phyloP scores from a whole-genome alignment of 2,797 vertebrate genomes.

The Pangasius krempfi region DNA sequence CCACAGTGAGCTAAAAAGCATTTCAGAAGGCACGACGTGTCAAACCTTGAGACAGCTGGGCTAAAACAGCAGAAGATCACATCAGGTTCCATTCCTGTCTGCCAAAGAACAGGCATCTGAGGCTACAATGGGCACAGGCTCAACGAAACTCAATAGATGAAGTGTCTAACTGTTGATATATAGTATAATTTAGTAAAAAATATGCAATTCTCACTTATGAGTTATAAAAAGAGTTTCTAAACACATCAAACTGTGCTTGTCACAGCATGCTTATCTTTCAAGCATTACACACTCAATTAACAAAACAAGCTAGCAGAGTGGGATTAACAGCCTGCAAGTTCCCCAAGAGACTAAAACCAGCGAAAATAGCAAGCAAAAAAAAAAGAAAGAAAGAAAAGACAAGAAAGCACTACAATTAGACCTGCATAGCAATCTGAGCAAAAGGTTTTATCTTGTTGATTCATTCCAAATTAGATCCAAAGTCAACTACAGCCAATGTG shows the following conservation, averaged over 20 bases:
- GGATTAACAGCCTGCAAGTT: constrained; percentile 43
- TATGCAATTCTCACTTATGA: constrained; percentile 27
- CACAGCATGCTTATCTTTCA: constrained; percentile 40
- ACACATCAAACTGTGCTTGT: constrained; percentile 38
- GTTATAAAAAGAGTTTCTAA: constrained; percentile 33
- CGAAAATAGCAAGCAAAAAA: constrained; percentile 25
- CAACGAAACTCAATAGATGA: background rate
- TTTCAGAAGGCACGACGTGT: background rate
- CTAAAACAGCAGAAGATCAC: background rate
- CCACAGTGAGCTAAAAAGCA: background rate
- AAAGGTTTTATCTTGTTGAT: background rate
- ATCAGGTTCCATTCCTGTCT: background rate
- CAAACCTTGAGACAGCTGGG: background rate
- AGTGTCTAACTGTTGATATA: background rate
- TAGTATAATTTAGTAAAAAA: background rate
- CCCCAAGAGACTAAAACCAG: constrained; percentile 25
- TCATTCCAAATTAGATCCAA: background rate
- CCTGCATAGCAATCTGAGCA: background rate
- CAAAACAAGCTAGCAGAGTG: constrained; percentile 39
- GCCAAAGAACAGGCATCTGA: background rate
- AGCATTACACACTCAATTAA: constrained; percentile 49
- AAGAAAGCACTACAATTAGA: background rate
- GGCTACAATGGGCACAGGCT: background rate
- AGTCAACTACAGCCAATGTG: background rate
- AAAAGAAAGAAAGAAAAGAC: background rate